Base-by-base conservation (phyloP, 2,888 invertebrate species). In the Clitarchus hookeri region DNA sequence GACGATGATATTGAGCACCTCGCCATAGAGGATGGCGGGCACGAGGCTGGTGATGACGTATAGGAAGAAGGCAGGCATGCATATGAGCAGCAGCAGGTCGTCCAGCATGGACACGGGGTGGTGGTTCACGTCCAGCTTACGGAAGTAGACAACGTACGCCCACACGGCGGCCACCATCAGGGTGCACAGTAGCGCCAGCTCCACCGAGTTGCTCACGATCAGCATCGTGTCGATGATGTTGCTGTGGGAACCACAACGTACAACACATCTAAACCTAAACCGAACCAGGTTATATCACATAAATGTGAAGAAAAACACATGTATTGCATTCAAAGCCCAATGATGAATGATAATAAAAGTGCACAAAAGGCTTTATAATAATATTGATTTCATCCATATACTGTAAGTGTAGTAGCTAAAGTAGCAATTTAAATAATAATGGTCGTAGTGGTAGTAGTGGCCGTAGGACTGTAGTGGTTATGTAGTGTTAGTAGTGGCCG, bases 41-140 rank as follows among this genome's bases (percentile, higher is more conserved):
- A 95, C 92, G 88, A 96, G 92, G 87, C 94, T 95, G 87, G 96
- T 93, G 82, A 95, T 93, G 0, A 94, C 94, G 89, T 95, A 95
- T 89, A 95, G 91, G 89, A 95, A 95, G 91, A 95, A 96, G 26
- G 95, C 95, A 0, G 96, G 96, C 27, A 96, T 91, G 87, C 95
- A 95, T 85, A 96, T 93, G 89, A 95, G 95, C 0, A 96, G 92
- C 0, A 96, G 91, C 0, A 95, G 93, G 89, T 95, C 95, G 88
- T 96, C 96, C 54, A 96, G 92, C 23, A 94, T 91, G 0, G 95
- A 94, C 83, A 95, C 93, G 6, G 94, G 93, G 87, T 94, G 94
- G 86, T 92, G 93, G 89, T 95, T 95, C 86, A 95, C 92, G 89
- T 96, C 95, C 87, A 96, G 90, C 89, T 93, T 82, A 93, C 6